Percentiles rank a stretch among this genome's conserved stretches.
Evolutionary conservation across 1,140 invertebrate genomes (phyloP).

Genomic region (Berghia stephanieae): DNA sequence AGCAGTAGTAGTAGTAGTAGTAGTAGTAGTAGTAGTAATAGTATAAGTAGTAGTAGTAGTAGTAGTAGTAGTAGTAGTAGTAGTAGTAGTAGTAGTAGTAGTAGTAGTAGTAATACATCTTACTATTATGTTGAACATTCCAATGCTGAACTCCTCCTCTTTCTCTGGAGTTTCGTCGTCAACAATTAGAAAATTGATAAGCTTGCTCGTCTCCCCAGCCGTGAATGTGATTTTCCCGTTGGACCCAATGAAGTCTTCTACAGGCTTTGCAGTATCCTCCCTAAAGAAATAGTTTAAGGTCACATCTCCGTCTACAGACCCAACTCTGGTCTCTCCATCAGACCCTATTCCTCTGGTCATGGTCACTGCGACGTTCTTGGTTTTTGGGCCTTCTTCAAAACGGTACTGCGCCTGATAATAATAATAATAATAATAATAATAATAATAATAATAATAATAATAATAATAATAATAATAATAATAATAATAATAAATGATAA

Average conservation of each 20-base stretch:
- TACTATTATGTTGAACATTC: slow-evolving; percentile 30
- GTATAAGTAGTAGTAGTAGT: neutral
- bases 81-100: neutral
- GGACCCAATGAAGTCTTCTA: slow-evolving; percentile 45
- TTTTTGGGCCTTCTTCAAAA: slow-evolving; percentile 51
- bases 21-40: neutral
- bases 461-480: neutral
- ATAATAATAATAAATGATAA: neutral
- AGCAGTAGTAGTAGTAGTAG: neutral
- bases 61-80: neutral
- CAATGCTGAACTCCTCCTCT: slow-evolving; percentile 47
- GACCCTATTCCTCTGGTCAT: slow-evolving; percentile 48
- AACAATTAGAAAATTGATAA: slow-evolving; percentile 45
- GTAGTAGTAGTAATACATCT: neutral
- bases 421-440: slow-evolving; percentile 13
- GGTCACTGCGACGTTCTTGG: slow-evolving; percentile 32
- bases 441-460: neutral
- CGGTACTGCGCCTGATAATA: slow-evolving; percentile 50
- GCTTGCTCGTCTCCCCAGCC: slow-evolving; percentile 42
- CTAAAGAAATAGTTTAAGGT: slow-evolving; percentile 47
- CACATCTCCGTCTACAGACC: slow-evolving; percentile 44
- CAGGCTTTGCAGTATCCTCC: slow-evolving; percentile 36
- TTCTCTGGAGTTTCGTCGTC: slow-evolving; percentile 58
- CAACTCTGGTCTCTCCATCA: slow-evolving; percentile 47
- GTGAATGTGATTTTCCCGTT: slow-evolving; percentile 49